Percentiles rank a stretch among this genome's conserved stretches.
Conservation (phyloP, 2,888 invertebrate species). For the Diarsia mendica region DNA sequence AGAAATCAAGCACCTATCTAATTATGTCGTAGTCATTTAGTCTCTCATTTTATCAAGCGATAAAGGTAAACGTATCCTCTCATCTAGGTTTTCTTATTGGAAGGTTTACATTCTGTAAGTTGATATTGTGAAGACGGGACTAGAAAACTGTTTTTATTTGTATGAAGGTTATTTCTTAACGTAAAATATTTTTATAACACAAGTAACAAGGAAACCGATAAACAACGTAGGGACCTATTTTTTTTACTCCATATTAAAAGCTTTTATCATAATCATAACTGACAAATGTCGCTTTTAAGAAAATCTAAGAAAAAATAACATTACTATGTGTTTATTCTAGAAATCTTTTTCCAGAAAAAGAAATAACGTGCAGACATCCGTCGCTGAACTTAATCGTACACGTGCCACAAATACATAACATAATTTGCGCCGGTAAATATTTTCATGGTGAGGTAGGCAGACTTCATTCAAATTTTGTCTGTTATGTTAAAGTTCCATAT, state of each 20-base stretch:
- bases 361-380: slow-evolving; percentile 10
- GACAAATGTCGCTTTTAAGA: neutral
- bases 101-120: no score
- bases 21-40: no score
- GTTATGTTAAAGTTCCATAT: neutral
- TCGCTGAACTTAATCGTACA: neutral
- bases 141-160: no score
- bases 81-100: no score
- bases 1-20: no score
- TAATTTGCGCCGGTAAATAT: neutral
- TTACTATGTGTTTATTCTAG: neutral
- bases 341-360: slow-evolving; percentile 4
- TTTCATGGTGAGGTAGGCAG: neutral
- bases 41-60: no score
- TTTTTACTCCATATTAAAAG: neutral
- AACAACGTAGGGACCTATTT: neutral
- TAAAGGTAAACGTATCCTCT: no score
- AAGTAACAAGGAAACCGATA: neutral
- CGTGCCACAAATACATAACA: neutral
- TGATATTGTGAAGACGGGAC: no score
- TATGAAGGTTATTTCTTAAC: no score
- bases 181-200: no score
- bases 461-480: neutral
- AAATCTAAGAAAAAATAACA: neutral
- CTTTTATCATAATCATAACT: neutral